phyloP scores from a whole-genome alignment of 2,888 invertebrate genomes.

The Cantharis rustica region DNA sequence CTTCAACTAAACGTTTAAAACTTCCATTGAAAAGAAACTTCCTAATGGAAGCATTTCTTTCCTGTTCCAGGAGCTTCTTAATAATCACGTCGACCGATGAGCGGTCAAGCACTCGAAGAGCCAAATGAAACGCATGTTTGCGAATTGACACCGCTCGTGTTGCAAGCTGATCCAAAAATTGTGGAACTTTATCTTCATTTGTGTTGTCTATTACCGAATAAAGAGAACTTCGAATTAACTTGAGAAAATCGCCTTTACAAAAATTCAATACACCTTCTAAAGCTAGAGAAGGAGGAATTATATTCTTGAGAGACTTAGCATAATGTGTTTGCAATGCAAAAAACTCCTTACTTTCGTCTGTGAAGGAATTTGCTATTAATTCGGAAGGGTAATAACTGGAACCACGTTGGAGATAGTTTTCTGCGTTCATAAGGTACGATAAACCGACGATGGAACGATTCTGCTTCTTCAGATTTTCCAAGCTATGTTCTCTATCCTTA shows the following conservation, averaged over 20 bases:
- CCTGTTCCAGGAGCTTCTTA: neutral
- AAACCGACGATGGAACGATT: neutral
- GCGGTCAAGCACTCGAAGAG: neutral
- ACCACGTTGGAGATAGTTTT: neutral
- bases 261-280: constrained; percentile 9
- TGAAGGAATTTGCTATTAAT: neutral
- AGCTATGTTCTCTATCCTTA: neutral
- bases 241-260: constrained; percentile 11
- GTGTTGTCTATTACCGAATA: constrained; percentile 6
- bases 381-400: neutral
- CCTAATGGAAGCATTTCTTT: constrained; percentile 1
- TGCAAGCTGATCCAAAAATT: constrained; percentile 8
- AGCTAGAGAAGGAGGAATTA: constrained; percentile 3
- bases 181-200: constrained; percentile 7
- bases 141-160: constrained; percentile 5
- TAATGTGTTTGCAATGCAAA: neutral
- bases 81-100: neutral
- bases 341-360: neutral
- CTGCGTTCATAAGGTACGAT: neutral
- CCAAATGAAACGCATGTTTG: constrained; percentile 17
- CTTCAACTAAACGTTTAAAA: constrained; percentile 8
- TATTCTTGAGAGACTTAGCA: constrained; percentile 5
- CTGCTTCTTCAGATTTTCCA: neutral
- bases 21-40: constrained; percentile 6
- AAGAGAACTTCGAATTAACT: constrained; percentile 14